Base-by-base conservation (phyloP, 2,113 vertebrate genomes). In the Pterophyllum scalare region DNA sequence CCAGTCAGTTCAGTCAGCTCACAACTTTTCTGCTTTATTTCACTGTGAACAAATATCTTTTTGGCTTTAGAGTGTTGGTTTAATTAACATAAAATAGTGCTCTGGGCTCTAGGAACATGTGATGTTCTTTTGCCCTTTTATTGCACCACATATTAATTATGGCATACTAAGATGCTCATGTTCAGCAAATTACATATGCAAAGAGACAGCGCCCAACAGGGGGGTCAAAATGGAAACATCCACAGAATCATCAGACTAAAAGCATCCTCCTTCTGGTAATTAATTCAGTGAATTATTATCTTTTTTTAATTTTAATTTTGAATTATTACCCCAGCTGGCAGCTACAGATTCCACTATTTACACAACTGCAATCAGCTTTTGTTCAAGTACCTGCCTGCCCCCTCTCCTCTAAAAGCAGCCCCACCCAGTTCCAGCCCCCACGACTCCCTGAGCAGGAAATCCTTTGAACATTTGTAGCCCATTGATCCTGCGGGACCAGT, bases 381-480 rank as follows among this genome's bases (percentile, higher is more conserved):
- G 87, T 91, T 86, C 49, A 38, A 84, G 82, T 82, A 43, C 52
- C 70, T 59, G 82, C 58, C 59, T 67, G 83, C 56, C 77, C 65
- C 60, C 64, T 85, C 64, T 79, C 35, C 46, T 90, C 80, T 81
- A 80, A 75, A 75, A 60, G 80, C 31, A 19, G 67, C 90, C 86
- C 79, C 80, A 40, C 89, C 90, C 82, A 35, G 5, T 76, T 60
- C 58, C 79, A 82, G 72, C 82, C 79, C 84, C 85, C 80, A 61
- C 26, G 9, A 72, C 75, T 61, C 62, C 56, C 65, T 22, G 58
- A 31, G 22, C 7, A 75, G 60, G 26, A 46, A 83, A 86, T 70
- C 85, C 89, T 90, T 88, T 88, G 81, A 89, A 87, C 82, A 92
- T 90, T 81, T 90, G 86, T 59, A 83, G 89, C 78, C 19, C 79